Conservation (phyloP, 2,888 invertebrate species). For the Eupeodes latifasciatus region DNA sequence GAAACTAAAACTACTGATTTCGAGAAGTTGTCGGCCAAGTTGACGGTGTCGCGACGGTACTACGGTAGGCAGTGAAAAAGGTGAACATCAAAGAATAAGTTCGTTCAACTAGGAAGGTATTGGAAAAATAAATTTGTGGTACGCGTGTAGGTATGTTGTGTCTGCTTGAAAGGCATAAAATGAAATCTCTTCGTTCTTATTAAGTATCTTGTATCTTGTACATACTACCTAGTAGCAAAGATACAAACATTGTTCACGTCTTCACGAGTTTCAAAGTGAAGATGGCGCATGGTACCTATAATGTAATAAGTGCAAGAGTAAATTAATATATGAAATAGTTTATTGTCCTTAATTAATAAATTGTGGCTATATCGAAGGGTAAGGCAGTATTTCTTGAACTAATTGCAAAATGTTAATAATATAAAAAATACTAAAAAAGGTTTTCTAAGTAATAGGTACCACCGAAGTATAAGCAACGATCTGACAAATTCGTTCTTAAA, state of each 20-base stretch:
- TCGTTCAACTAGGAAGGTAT: conserved; percentile 74
- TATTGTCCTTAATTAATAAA: background rate
- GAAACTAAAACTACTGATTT: conserved; percentile 36
- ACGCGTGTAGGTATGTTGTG: conserved; percentile 72
- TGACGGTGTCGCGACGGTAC: background rate
- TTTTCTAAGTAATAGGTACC: no score
- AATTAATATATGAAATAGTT: background rate
- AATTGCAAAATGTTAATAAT: no score
- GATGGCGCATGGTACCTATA: conserved; percentile 28
- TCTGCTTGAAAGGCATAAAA: conserved; percentile 59
- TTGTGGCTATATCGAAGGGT: background rate
- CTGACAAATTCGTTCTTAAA: no score
- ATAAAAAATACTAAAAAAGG: no score
- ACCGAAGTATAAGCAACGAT: no score
- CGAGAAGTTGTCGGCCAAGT: background rate
- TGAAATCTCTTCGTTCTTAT: conserved; percentile 60
- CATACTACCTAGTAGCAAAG: conserved; percentile 6
- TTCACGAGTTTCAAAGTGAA: conserved; percentile 29
- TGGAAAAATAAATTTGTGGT: conserved; percentile 64
- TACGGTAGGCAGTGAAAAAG: background rate
- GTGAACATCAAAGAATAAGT: conserved; percentile 48
- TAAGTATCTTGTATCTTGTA: background rate
- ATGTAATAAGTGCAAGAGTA: conserved; percentile 2
- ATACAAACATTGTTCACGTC: conserved; percentile 41
- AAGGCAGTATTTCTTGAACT: no score